Evolutionary conservation across 2,113 vertebrate genomes (phyloP), one percentile per base, ranked within the genome.

Genomic region (Ciconia stormi): DNA sequence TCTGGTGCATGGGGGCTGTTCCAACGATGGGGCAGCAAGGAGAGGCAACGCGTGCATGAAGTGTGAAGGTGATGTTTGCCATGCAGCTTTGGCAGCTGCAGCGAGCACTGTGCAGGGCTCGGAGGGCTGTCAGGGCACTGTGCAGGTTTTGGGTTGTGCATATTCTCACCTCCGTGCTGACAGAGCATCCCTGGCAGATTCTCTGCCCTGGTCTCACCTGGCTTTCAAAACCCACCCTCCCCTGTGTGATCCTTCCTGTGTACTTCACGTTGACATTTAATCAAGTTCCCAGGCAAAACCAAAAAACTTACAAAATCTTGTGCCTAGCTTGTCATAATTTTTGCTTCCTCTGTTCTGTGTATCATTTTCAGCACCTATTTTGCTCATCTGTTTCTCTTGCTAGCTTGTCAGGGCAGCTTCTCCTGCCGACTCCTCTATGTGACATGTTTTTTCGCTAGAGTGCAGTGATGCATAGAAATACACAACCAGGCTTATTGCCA

Each of bases 61-160:
- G 16, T 1, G 0, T 18, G 22, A 58, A 78, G 18, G 58, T 22
- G 36, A n/a, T 0, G 0, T 18, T 62, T 2, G 10, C 21, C 25
- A n/a, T 8, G n/a, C 4, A 36, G 49, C 49, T 79, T 59, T 42
- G 38, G 46, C 25, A 74, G 50, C 27, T 67, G 13, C 22, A 62
- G 16, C 0, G 3, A 58, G 40, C 7, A 2, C 46, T 50, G 7
- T 47, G 20, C 29, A 38, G 46, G 52, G 14, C n/a, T 59, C 53
- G 19, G 34, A 74, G 65, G 1, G 0, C n/a, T 52, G 11, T 44
- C 22, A 38, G 47, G 10, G 5, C 17, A 7, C 42, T 80, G 29
- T 58, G n/a, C 36, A 11, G 1, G 0, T 38, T 87, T 81, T 58
- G 20, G 4, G 3, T 7, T 50, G 6, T 47, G 16, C 1, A 0